phyloP scores from a whole-genome alignment of 2,888 invertebrate species.

The Allolobophora icterica region DNA sequence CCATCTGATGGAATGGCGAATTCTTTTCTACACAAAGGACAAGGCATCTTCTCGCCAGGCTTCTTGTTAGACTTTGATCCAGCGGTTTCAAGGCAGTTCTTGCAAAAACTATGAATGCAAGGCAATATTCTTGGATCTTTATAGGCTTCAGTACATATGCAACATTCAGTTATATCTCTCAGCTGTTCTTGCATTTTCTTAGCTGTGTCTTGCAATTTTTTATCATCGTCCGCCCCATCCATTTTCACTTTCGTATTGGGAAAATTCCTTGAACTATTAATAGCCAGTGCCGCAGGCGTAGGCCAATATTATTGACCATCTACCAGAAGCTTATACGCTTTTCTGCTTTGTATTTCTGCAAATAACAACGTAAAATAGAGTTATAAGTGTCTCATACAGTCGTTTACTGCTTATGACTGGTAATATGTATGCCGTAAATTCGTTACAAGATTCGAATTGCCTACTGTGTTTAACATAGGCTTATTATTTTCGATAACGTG shows the following conservation, averaged over 20 bases:
- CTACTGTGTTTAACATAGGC: not conserved
- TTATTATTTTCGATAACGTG: not conserved
- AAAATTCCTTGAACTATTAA: not conserved
- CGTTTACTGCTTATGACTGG: not conserved
- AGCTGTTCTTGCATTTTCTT: not conserved
- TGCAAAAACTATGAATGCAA: slow-evolving; percentile 9
- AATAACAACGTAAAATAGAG: not conserved
- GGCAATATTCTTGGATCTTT: not conserved
- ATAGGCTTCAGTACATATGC: not conserved
- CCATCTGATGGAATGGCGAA: slow-evolving; percentile 3
- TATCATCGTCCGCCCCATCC: not conserved
- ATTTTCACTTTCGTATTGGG: slow-evolving; percentile 17
- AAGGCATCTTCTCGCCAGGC: not conserved
- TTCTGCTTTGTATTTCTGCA: not conserved
- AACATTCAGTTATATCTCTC: not conserved
- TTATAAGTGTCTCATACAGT: not conserved
- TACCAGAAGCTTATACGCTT: not conserved
- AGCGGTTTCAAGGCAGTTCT: not conserved
- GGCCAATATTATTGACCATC: too few relatives aligned
- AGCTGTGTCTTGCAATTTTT: not conserved
- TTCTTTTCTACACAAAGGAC: not conserved
- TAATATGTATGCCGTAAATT: not conserved
- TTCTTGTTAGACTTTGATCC: not conserved
- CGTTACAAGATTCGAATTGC: not conserved
- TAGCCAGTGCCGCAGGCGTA: not conserved